Evolutionary conservation across 2,888 invertebrate species (phyloP).

Genomic region (Sarcophaga subvicina): DNA sequence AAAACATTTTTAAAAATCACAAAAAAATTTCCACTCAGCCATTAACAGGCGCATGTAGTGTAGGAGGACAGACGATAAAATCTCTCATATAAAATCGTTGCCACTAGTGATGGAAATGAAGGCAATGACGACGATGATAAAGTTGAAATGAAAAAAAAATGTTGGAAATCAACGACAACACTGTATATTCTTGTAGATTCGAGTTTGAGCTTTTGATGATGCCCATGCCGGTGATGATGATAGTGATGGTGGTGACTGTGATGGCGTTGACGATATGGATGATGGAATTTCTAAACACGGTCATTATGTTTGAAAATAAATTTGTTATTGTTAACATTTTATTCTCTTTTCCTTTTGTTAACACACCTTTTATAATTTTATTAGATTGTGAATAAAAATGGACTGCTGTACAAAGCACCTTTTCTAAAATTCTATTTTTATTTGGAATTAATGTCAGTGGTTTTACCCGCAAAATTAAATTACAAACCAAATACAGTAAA

Average conservation of each 20-base stretch:
- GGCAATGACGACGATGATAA: not conserved
- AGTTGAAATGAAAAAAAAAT: not conserved
- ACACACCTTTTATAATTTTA: too few relatives aligned
- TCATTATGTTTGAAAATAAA: conserved; percentile 21
- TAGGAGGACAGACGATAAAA: not conserved
- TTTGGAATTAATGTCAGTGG: too few relatives aligned
- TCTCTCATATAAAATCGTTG: conserved; percentile 8
- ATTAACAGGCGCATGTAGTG: not conserved
- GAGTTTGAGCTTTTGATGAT: not conserved
- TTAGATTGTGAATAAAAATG: too few relatives aligned
- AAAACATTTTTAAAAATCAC: not conserved
- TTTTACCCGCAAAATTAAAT: too few relatives aligned
- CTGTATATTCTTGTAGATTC: too few relatives aligned
- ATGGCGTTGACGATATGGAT: conserved; percentile 11
- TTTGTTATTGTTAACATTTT: not conserved
- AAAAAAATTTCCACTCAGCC: not conserved
- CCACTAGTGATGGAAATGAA: conserved; percentile 38
- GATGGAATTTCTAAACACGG: conserved; percentile 25
- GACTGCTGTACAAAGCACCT: too few relatives aligned
- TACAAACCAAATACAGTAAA: too few relatives aligned
- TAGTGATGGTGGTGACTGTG: conserved; percentile 12
- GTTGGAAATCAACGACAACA: too few relatives aligned
- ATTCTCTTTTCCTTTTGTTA: not conserved
- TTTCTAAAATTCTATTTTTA: too few relatives aligned
- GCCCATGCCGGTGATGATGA: conserved; percentile 2